Base-by-base conservation (phyloP, 2,113 vertebrate species). In the Labrus mixtus region DNA sequence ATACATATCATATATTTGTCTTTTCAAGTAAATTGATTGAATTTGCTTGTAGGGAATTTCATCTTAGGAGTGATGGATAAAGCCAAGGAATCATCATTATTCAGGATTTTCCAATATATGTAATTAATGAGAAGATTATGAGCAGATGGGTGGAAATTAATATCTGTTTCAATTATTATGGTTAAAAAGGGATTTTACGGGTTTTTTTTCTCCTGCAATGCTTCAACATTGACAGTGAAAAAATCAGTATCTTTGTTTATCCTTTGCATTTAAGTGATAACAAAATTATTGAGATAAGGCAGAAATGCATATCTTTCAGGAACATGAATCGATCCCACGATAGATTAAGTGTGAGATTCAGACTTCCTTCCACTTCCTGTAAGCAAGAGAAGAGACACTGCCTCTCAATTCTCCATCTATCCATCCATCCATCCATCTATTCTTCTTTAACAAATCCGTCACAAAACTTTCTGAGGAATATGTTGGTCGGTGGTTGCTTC, bases 41-140 rank as follows among this genome's bases (percentile, higher is more conserved):
- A 84, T 78, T 71, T 85, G 50, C 80, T 78, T 55, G 29, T 46
- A 17, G 50, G 45, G 60, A 73, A 83, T 89, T 78, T 70, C 68
- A 79, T 74, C 68, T 23, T 23, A 78, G 41, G 69, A 57, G 71
- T 83, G 78, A 90, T 83, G 79, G 81, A 93, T 91, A 79, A 64
- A 61, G 75, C 68, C 86, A 82, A 90, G 88, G 75, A 82, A 88
- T 93, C 83, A 87, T 57, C 82, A 85, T 82, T 79, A 79, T 73
- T 77, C 63, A 66, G 61, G 45, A 76, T 82, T 86, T 89, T 63
- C 83, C 81, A 79, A 76, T 84, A 78, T 58, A 68, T 76, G 66
- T 89, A 92, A 90, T 92, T 85, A 91, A 90, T 88, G 68, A 81
- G 37, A 65, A 62, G 56, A 84, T 83, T 85, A 83, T 39, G 63